phyloP scores from a whole-genome alignment of 2,888 invertebrate genomes.

The Pristionchus arcanus region DNA sequence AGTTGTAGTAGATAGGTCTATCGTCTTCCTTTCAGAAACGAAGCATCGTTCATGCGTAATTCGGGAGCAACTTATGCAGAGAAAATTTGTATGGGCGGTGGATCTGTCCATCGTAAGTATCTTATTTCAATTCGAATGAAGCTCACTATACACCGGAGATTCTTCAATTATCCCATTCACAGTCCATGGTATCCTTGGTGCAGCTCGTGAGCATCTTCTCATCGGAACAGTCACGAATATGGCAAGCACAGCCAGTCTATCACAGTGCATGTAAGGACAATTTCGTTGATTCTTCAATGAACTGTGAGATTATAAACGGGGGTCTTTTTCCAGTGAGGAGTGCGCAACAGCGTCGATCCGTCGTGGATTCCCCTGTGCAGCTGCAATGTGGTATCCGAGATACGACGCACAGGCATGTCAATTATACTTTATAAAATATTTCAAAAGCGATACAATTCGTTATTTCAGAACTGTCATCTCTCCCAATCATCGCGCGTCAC shows the following conservation, averaged over 20 bases:
- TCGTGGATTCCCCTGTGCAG: constrained; percentile 47
- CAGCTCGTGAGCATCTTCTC: constrained; percentile 52
- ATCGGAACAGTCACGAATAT: constrained; percentile 44
- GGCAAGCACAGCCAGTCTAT: constrained; percentile 48
- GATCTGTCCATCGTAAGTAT: background rate
- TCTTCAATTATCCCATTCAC: background rate
- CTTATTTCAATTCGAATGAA: background rate
- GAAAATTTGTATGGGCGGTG: constrained; percentile 28
- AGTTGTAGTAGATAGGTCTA: background rate
- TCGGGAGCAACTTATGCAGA: constrained; percentile 42
- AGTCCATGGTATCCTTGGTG: constrained; percentile 51
- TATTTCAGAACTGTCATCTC: constrained; percentile 51
- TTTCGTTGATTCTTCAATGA: background rate
- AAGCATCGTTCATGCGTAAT: constrained; percentile 14
- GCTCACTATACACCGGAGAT: background rate
- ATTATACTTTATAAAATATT: background rate
- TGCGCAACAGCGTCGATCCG: background rate
- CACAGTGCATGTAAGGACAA: constrained; percentile 54
- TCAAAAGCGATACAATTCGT: background rate
- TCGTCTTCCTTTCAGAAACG: background rate
- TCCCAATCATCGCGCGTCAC: constrained; percentile 32
- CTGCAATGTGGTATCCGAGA: constrained; percentile 53
- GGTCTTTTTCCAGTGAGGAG: constrained; percentile 32
- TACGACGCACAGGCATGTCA: constrained; percentile 49
- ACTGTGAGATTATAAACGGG: background rate